A percentile compares a stretch with the other conserved stretches of the same genome.
phyloP scores from a whole-genome alignment of 2,113 vertebrate genomes.

The Stegastes partitus region DNA sequence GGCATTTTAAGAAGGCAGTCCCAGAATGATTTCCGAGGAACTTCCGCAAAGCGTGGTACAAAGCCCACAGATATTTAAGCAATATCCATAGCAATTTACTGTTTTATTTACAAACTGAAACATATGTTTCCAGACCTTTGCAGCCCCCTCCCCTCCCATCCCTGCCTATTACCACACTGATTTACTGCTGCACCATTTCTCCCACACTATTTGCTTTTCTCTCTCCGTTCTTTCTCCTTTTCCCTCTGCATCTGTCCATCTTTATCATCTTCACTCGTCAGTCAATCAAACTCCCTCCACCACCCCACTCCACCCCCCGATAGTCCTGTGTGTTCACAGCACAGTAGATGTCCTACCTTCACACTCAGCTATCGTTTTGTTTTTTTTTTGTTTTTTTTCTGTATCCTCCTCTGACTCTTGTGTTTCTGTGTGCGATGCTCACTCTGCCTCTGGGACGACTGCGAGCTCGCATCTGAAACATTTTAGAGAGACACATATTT shows the following conservation, averaged over 20 bases:
- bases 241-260: slow-evolving; percentile 31
- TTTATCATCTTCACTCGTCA: slow-evolving; percentile 43
- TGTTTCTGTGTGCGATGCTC: slow-evolving; percentile 51
- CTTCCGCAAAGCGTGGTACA: slow-evolving; percentile 82
- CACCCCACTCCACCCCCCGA: neutral
- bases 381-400: too few relatives aligned
- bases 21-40: slow-evolving; percentile 82
- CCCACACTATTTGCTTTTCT: slow-evolving; percentile 29
- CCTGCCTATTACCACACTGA: slow-evolving; percentile 55
- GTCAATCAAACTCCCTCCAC: slow-evolving; percentile 46
- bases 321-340: slow-evolving; percentile 19
- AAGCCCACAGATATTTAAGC: slow-evolving; percentile 84
- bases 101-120: slow-evolving; percentile 87
- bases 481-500: slow-evolving; percentile 84
- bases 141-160: slow-evolving; percentile 20
- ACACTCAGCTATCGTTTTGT: slow-evolving; percentile 28
- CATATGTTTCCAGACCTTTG: slow-evolving; percentile 78
- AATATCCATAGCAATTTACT: slow-evolving; percentile 85
- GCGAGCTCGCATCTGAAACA: slow-evolving; percentile 81
- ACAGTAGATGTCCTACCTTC: slow-evolving; percentile 29
- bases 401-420: slow-evolving; percentile 22
- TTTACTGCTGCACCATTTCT: slow-evolving; percentile 64
- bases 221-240: slow-evolving; percentile 4
- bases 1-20: slow-evolving; percentile 82
- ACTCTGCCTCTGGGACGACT: slow-evolving; percentile 71